A percentile compares a stretch with the other conserved stretches of the same genome.
phyloP scores from a whole-genome alignment of 2,113 vertebrate genomes.

The Trematomus loennbergii region DNA sequence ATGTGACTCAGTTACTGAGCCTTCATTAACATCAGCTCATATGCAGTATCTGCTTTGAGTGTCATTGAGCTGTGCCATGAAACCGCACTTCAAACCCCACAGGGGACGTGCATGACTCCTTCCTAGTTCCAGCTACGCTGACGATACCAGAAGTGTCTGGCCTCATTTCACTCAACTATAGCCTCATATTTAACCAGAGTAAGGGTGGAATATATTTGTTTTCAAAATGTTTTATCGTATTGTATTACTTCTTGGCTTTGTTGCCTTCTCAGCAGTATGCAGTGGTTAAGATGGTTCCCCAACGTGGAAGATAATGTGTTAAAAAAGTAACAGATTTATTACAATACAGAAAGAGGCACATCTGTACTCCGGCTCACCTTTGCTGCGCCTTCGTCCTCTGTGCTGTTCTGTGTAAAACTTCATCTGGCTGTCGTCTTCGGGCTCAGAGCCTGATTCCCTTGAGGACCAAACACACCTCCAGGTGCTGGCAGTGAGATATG shows the following conservation, averaged over 20 bases:
- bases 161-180: slow-evolving; percentile 60
- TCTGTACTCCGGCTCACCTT: slow-evolving; percentile 84
- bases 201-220: slow-evolving; percentile 35
- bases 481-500: slow-evolving; percentile 47
- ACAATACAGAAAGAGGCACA: neutral
- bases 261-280: slow-evolving; percentile 27
- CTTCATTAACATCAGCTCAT: slow-evolving; percentile 71
- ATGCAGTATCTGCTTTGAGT: slow-evolving; percentile 56
- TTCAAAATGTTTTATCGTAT: slow-evolving; percentile 20
- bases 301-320: slow-evolving; percentile 29
- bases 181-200: slow-evolving; percentile 31
- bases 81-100: slow-evolving; percentile 60
- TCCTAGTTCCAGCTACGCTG: slow-evolving; percentile 61
- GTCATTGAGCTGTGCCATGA: slow-evolving; percentile 60
- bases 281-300: slow-evolving; percentile 11
- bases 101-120: slow-evolving; percentile 48
- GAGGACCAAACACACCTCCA: slow-evolving; percentile 89
- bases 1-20: slow-evolving; percentile 61
- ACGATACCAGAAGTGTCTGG: slow-evolving; percentile 58
- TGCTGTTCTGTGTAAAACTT: slow-evolving; percentile 97
- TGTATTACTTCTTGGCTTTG: slow-evolving; percentile 14
- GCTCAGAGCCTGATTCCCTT: slow-evolving; percentile 92
- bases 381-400: slow-evolving; percentile 90
- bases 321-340: slow-evolving; percentile 28
- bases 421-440: slow-evolving; percentile 92